Evolutionary conservation across 2,113 vertebrate species (phyloP).

Genomic region (Nansenia antarctica): DNA sequence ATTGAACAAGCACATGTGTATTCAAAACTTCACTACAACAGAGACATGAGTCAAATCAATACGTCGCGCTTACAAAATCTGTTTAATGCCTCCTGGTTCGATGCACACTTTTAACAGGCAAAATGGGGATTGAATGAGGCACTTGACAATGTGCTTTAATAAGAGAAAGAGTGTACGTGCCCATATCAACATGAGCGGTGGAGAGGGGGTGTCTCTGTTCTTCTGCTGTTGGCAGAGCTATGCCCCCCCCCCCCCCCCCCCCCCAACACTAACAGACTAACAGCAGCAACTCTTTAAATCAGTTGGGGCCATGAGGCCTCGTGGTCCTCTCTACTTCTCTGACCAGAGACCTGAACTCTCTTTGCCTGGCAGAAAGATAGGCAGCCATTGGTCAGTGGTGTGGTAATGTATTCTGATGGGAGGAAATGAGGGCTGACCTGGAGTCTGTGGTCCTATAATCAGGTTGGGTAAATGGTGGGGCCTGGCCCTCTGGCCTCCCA

Average conservation of each 20-base stretch:
- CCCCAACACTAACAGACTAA: too few relatives aligned
- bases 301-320: too few relatives aligned
- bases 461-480: neutral
- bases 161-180: neutral
- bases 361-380: neutral
- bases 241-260: neutral
- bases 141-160: neutral
- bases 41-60: constrained; percentile 16
- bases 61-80: neutral
- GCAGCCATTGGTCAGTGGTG: neutral
- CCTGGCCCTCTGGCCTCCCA: neutral
- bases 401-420: neutral
- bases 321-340: too few relatives aligned
- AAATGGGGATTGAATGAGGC: neutral
- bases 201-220: neutral
- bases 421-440: neutral
- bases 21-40: constrained; percentile 24
- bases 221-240: neutral
- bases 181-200: neutral
- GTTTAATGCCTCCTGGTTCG: neutral
- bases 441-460: neutral
- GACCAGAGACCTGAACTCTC: too few relatives aligned
- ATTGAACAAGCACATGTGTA: constrained; percentile 4
- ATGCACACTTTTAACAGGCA: neutral
- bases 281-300: too few relatives aligned